A percentile compares a stretch with the other conserved stretches of the same genome.
Conservation (phyloP, 2,797 vertebrate species). For the Buphagus erythrorhynchus region DNA sequence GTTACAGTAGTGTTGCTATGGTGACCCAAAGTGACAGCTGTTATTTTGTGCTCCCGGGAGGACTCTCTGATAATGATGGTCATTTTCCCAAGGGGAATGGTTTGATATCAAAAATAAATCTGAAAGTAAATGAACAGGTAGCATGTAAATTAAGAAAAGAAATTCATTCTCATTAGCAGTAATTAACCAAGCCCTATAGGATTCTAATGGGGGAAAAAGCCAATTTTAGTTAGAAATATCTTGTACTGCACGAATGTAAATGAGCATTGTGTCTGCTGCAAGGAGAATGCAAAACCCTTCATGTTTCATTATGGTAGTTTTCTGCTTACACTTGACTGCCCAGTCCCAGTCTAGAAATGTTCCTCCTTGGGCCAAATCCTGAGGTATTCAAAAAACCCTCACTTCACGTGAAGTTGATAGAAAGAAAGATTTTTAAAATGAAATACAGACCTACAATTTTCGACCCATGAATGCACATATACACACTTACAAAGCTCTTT, state of each 20-base stretch:
- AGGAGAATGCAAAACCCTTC: not conserved
- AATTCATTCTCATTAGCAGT: constrained; percentile 67
- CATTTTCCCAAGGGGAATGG: constrained; percentile 26
- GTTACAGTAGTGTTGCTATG: constrained; percentile 81
- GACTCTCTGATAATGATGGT: constrained; percentile 63
- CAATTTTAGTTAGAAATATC: not conserved
- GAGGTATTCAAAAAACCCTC: not conserved
- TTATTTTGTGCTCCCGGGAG: constrained; percentile 70
- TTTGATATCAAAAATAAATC: constrained; percentile 43
- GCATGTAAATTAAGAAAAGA: not conserved
- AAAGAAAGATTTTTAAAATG: not conserved
- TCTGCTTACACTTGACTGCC: not conserved
- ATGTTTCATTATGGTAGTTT: not conserved
- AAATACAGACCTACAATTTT: rapidly evolving
- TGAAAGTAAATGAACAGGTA: constrained; percentile 62
- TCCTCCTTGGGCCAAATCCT: not conserved
- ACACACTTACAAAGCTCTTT: not conserved
- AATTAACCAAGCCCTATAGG: constrained; percentile 50
- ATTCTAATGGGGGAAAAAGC: not conserved
- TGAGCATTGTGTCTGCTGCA: not conserved
- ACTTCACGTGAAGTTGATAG: not conserved
- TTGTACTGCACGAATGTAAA: not conserved
- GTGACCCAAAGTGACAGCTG: constrained; percentile 83
- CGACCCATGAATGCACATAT: not conserved
- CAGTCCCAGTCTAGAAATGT: not conserved